Evolutionary conservation across 2,888 invertebrate species (phyloP), one percentile per base, ranked within the genome.

Genomic region (Drosophila helvetica): DNA sequence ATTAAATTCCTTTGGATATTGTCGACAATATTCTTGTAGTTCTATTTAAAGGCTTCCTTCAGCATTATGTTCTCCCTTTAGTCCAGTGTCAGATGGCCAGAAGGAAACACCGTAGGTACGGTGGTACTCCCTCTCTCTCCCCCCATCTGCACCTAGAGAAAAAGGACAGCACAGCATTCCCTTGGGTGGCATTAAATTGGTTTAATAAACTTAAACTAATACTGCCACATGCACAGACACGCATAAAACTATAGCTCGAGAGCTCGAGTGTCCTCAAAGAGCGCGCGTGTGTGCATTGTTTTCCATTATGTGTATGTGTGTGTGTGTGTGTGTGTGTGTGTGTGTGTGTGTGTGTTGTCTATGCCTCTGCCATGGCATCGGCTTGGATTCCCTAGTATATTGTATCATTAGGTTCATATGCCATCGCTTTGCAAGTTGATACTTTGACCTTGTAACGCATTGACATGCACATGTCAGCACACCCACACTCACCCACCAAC

Each of bases 401-500:
- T 48, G 48, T 77, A 72, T 84, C 78, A 80, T 86, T 88, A 74
- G 80, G 78, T 79, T 83, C 80, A 86, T 77, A 83, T 82, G 83
- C 70, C 64, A 77, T 65, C 67, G 77, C 76, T 73, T 76, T 68
- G 80, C 38, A 68, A 79, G 79, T 78, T 84, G 85, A 75, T 80
- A 80, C 85, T 75, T 81, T 87, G 88, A 85, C 86, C 85, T 89
- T 89, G 88, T 54, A 71, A 59, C 70, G 64, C 75, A 67, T 63
- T 71, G 66, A 60, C 63, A 77, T 27, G 27, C 27, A 27, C 27
- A 27, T 75, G 56, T 51, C 58, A 57, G 63, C 61, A 61, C 53
- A 30, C 53, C 30, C 57, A 50, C 38, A 55, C 33, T 25, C 30
- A 52, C 19, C 12, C 33, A 18, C n/a, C 25, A 8, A 17, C 19